Percentiles rank a stretch among this genome's conserved stretches.
phyloP scores from a whole-genome alignment of 2,888 invertebrate genomes.

The Parthenolecanium corni region DNA sequence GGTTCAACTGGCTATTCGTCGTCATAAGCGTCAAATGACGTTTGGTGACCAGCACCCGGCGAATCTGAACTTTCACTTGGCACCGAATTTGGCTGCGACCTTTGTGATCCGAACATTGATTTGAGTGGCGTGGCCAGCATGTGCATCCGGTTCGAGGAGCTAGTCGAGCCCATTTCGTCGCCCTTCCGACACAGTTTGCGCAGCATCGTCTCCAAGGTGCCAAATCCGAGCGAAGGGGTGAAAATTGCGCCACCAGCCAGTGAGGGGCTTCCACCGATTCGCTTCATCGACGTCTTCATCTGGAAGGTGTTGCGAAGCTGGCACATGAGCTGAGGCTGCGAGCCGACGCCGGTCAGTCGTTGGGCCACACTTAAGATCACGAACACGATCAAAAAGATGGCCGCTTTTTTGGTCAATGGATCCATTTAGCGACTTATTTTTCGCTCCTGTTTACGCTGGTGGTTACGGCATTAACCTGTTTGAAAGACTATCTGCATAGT shows the following conservation, averaged over 20 bases:
- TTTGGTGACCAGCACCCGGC: too few species aligned
- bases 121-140: too few species aligned
- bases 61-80: too few species aligned
- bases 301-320: constrained; percentile 15
- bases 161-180: background rate
- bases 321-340: constrained; percentile 14
- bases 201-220: background rate
- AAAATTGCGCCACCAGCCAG: background rate
- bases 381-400: constrained; percentile 1
- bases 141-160: too few species aligned
- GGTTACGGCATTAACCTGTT: too few species aligned
- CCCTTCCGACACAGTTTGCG: background rate
- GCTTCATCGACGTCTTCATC: constrained; percentile 13
- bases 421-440: constrained; percentile 9
- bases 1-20: too few species aligned
- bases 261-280: background rate
- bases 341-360: constrained; percentile 14
- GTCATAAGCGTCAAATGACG: too few species aligned
- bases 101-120: too few species aligned
- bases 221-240: background rate
- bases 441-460: background rate
- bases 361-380: constrained; percentile 8
- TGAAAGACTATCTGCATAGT: too few species aligned
- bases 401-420: constrained; percentile 8
- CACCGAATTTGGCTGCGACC: too few species aligned